Conservation (phyloP, 2,113 vertebrate species). For the Anolis sagrei region DNA sequence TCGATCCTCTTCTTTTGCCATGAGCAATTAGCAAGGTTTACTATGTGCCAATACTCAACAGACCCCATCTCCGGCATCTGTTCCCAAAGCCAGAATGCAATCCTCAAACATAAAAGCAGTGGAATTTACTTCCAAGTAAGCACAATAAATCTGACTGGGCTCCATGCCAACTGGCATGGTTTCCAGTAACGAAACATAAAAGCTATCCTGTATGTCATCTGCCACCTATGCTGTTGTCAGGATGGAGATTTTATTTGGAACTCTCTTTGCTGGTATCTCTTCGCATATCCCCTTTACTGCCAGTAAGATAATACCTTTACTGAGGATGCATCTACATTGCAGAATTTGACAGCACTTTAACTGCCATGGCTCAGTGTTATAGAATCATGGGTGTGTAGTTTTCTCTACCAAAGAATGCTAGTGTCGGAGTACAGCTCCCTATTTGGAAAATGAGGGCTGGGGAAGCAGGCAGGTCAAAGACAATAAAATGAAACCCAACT, state of each 20-base stretch:
- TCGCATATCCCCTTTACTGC: background rate
- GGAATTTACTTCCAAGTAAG: background rate
- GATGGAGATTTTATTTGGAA: background rate
- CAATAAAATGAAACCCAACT: too few relatives aligned
- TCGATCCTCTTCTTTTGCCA: background rate
- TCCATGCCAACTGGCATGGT: background rate
- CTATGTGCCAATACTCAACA: background rate
- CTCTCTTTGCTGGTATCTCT: background rate
- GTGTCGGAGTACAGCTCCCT: too few relatives aligned
- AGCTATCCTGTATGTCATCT: background rate
- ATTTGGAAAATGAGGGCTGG: too few relatives aligned
- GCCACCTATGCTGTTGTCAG: background rate
- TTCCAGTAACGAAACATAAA: background rate
- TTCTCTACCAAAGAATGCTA: too few relatives aligned
- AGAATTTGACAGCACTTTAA: too few relatives aligned
- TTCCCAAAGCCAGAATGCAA: background rate
- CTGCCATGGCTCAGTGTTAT: too few relatives aligned
- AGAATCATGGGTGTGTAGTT: too few relatives aligned
- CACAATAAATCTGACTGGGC: too few relatives aligned
- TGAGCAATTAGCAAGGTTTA: background rate
- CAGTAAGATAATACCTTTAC: background rate
- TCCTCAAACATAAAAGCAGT: background rate
- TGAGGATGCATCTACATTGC: too few relatives aligned
- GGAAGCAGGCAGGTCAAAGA: too few relatives aligned
- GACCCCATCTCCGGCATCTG: background rate